Base-by-base conservation (phyloP, 2,888 invertebrate genomes). In the Fragum sueziense region DNA sequence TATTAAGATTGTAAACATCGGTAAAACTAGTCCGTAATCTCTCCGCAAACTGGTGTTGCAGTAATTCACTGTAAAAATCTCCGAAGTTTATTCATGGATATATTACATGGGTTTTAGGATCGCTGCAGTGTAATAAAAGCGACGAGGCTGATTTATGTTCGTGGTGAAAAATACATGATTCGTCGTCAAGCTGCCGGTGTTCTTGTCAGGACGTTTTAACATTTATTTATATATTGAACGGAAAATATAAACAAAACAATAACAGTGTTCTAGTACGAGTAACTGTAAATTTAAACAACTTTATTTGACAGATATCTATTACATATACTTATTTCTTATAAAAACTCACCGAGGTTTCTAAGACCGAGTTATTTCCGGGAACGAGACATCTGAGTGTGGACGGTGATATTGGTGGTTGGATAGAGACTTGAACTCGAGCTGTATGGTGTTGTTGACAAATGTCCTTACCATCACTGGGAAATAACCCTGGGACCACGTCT, bases 401-500 rank as follows among this genome's bases (percentile, higher is more conserved):
- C 25, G 25, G 57, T 27, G 9, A 22, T 57, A 11, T 14, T 6
- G 25, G 57, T 57, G 57, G 57, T 57, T 22, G 11, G 2, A 6
- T 57, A 25, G n/a, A 61, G 65, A 41, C 65, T 65, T 41, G 65
- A 65, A 65, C 65, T 65, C 20, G 20, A 33, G 33, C 37, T 41
- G 25, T 34, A 25, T 65, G 65, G 22, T 14, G 37, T 20, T 37
- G 65, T 65, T 41, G 65, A 37, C 65, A 73, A 27, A 82, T 82
- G 82, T 79, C 79, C 57, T 61, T 77, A 52, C 77, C 69, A 25
- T 59, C 75, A 41, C 41, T 79, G 47, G 82, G 77, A 71, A 79
- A 72, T 77, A 79, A 71, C 41, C 34, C 69, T 11, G 73, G 41
- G 22, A 70, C 82, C 52, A 51, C 82, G 27, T 41, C 76, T 31